These are phyloP conservation scores for Artibeus jamaicensis DNA, from an alignment of 2,797 vertebrate species.

Conservation along the genomic window DNA sequence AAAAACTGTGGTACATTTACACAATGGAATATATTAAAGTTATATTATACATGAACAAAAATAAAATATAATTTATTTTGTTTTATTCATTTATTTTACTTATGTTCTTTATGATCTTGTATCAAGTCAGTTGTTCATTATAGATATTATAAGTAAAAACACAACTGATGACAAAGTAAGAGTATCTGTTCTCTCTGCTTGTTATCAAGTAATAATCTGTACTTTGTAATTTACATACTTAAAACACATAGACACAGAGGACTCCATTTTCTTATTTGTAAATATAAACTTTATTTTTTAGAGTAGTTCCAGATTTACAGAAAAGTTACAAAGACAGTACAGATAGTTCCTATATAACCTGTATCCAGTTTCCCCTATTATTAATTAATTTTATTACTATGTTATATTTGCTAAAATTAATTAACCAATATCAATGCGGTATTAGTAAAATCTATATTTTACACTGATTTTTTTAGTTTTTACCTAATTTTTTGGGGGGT, in stretches of 20 bases:
- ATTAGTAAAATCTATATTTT: not conserved
- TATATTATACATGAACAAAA: not conserved
- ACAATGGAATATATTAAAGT: not conserved
- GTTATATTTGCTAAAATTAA: not conserved
- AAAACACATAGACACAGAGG: not conserved
- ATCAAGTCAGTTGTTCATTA: not conserved
- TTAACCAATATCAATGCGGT: not conserved
- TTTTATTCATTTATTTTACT: not conserved
- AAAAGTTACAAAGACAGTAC: not conserved
- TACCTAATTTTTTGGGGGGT: no score
- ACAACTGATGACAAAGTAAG: not conserved
- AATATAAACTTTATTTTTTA: not conserved
- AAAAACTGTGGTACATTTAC: no score
- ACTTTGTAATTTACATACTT: not conserved
- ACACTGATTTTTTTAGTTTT: not conserved
- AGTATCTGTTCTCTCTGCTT: not conserved
- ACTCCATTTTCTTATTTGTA: not conserved
- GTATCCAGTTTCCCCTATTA: not conserved
- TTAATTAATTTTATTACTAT: not conserved
- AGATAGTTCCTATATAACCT: no score
- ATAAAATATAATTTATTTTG: not conserved
- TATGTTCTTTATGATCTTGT: not conserved
- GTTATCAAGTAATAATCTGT: not conserved
- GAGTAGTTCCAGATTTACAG: not conserved
- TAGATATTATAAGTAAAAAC: not conserved